A percentile compares a stretch with the other conserved stretches of the same genome.
These are phyloP conservation scores for Microplitis deprimator DNA, from an alignment of 2,888 invertebrate genomes.

Conservation along the genomic window DNA sequence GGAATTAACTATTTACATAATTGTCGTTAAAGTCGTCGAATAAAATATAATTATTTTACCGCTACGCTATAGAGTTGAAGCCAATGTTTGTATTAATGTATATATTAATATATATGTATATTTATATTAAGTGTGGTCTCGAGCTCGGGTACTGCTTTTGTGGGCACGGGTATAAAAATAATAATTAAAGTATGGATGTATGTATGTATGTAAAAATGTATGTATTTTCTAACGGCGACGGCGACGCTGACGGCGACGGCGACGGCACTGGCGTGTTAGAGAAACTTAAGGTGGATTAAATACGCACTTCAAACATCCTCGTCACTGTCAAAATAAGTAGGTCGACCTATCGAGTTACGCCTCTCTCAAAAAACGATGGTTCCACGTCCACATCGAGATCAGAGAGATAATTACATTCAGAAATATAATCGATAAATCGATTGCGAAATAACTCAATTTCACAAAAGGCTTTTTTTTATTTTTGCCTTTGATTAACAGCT, in stretches of 20 bases:
- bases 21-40: neutral
- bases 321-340: constrained; percentile 44
- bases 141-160: too few species aligned
- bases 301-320: constrained; percentile 39
- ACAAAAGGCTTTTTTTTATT: neutral
- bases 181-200: neutral
- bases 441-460: constrained; percentile 9
- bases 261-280: constrained; percentile 16
- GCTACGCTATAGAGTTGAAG: too few species aligned
- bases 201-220: neutral
- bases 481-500: neutral
- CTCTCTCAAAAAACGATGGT: constrained; percentile 40
- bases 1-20: neutral
- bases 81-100: too few species aligned
- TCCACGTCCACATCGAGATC: constrained; percentile 42
- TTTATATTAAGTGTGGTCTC: too few species aligned
- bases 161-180: too few species aligned
- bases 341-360: constrained; percentile 42
- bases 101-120: too few species aligned
- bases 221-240: constrained; percentile 30
- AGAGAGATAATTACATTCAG: constrained; percentile 31
- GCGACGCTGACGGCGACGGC: too few species aligned
- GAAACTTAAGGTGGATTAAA: constrained; percentile 35
- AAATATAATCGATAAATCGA: constrained; percentile 18
- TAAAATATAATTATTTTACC: constrained; percentile 8